Evolutionary conservation across 2,797 vertebrate genomes (phyloP).

Genomic region (Kryptolebias ocellatus): DNA sequence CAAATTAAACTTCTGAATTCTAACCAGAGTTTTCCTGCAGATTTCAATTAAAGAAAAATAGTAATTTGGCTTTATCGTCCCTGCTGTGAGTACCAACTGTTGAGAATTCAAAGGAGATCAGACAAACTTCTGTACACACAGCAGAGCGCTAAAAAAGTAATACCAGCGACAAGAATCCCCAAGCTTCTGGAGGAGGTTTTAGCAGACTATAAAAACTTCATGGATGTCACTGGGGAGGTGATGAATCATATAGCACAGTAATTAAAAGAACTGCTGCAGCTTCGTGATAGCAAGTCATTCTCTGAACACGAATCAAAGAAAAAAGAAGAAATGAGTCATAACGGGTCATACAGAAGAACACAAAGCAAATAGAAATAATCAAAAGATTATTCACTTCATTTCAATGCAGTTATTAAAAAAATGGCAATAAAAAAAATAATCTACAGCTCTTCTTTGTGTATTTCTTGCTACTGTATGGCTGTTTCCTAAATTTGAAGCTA

Average conservation of each 20-base stretch:
- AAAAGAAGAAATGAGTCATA: background rate
- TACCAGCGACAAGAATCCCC: constrained; percentile 40
- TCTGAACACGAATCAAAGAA: constrained; percentile 11
- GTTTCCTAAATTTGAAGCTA: constrained; percentile 8
- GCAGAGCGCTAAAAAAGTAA: constrained; percentile 28
- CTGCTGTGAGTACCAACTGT: constrained; percentile 43
- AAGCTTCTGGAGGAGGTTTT: constrained; percentile 60
- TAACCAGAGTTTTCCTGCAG: constrained; percentile 17
- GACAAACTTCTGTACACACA: constrained; percentile 59
- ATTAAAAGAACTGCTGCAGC: constrained; percentile 45
- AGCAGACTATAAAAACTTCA: constrained; percentile 34
- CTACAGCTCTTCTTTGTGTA: background rate
- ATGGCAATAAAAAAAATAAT: background rate
- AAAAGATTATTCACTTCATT: background rate
- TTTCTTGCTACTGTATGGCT: background rate
- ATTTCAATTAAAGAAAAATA: constrained; percentile 24
- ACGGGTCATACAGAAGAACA: too few relatives aligned
- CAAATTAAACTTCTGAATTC: constrained; percentile 27
- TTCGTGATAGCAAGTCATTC: constrained; percentile 40
- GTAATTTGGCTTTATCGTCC: constrained; percentile 33
- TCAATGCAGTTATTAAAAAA: background rate
- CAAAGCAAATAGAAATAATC: constrained; percentile 3
- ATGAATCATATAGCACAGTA: constrained; percentile 32
- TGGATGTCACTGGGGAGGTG: constrained; percentile 46
- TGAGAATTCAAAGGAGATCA: constrained; percentile 52